Evolutionary conservation across 2,797 vertebrate species (phyloP), one percentile per base, ranked within the genome.

Genomic region (Coregonus sp.): DNA sequence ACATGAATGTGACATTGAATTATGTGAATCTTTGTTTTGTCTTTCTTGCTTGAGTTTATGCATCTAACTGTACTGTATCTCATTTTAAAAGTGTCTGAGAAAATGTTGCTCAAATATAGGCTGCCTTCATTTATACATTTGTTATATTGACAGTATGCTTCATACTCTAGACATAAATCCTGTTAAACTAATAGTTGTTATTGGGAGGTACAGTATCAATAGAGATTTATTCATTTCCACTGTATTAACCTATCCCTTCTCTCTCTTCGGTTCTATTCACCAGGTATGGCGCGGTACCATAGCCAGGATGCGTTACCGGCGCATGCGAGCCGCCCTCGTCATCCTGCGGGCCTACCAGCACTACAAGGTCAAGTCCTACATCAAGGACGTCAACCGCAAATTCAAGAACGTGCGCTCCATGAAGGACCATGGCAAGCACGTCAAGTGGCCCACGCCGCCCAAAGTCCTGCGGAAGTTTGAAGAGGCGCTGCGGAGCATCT

Each of bases 241-340:
- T 63, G 56, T 59, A 3, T 6, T 68, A 6, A 29, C 31, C 29
- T 4, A 4, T 67, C 11, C 20, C 1, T 65, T 4, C 20, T 35
- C 9, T 25, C 61, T 37, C 50, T n/a, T 47, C 29, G 20, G 2
- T 31, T 11, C 0, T 14, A 18, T 67, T 50, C 79, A 18, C 6
- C 87, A 99, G 98, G 95, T 99, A 20, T 99, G 98, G 98, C 92
- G 98, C 52, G 98, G 98, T 54, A 96, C 98, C 0, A 78, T 99
- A 54, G 98, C 98, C 78, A 93, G 98, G 9, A 95, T 95, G 88
- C 93, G 93, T 25, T 99, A 97, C 85, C 95, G 94, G 78, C 95
- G 95, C 35, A 97, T 97, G 74, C 93, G 90, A 33, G 97, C 98
- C 0, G 96, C 95, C 0, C 93, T 96, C 66, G 89, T 91, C 4